These are phyloP conservation scores for Brenthis daphne DNA, from an alignment of 2,888 invertebrate genomes.

Conservation along the genomic window DNA sequence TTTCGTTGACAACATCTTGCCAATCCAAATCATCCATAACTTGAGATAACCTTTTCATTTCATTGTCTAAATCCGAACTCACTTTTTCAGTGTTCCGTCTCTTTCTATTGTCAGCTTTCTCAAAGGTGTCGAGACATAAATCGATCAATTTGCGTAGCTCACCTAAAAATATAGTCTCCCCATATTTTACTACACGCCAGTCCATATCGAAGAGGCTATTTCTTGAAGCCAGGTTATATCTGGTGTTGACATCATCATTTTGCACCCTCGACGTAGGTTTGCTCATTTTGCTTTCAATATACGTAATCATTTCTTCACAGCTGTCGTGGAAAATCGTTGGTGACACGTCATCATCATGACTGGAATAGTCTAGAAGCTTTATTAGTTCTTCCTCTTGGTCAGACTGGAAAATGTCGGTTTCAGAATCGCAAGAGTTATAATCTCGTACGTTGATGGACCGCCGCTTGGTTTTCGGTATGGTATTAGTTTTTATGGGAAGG, in stretches of 20 bases:
- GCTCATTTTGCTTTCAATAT: conserved; percentile 65
- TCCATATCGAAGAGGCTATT: conserved; percentile 75
- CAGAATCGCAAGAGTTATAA: conserved; percentile 83
- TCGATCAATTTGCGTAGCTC: conserved; percentile 72
- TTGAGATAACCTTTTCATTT: conserved; percentile 73
- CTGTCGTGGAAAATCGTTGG: conserved; percentile 74
- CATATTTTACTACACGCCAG: conserved; percentile 76
- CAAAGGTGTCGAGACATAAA: conserved; percentile 55
- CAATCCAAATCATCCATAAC: conserved; percentile 71
- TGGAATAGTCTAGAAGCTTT: conserved; percentile 87
- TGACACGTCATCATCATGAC: conserved; percentile 83
- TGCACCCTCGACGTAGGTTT: conserved; percentile 48
- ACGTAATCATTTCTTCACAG: conserved; percentile 70
- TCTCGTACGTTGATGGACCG: conserved; percentile 58
- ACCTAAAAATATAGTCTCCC: conserved; percentile 73
- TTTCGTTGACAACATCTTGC: conserved; percentile 52
- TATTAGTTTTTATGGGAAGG: conserved; percentile 66
- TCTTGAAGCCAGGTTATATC: conserved; percentile 67
- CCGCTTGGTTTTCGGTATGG: conserved; percentile 58
- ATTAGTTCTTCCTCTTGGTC: conserved; percentile 90
- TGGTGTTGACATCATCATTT: conserved; percentile 62
- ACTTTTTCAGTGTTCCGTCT: conserved; percentile 61
- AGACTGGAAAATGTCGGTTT: conserved; percentile 89
- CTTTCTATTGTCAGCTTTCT: conserved; percentile 57
- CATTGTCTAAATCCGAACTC: conserved; percentile 66